phyloP scores from a whole-genome alignment of 2,113 vertebrate species.

The Dunckerocampus dactyliophorus region DNA sequence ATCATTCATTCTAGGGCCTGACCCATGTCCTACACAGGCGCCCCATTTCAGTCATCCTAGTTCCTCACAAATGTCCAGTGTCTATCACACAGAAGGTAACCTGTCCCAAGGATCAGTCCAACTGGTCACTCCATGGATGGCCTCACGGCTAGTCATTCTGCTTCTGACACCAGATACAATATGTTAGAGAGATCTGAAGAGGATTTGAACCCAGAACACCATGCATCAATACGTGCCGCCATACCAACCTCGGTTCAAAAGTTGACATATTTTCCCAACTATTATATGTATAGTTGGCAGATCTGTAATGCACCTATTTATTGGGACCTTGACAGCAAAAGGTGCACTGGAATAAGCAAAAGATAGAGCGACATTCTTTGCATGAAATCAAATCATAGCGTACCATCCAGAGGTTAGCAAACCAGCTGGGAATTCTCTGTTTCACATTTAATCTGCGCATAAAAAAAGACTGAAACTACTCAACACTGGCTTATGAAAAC shows the following conservation, averaged over 20 bases:
- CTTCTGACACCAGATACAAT: no score
- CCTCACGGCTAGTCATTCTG: no score
- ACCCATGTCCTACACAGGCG: no score
- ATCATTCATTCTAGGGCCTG: no score
- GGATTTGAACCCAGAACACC: no score
- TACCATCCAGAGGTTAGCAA: not conserved
- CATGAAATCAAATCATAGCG: slow-evolving; percentile 2
- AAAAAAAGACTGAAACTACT: not conserved
- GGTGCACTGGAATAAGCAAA: slow-evolving; percentile 1
- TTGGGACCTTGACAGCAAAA: not conserved
- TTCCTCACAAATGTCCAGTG: no score
- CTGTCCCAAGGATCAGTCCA: not conserved
- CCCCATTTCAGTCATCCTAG: no score
- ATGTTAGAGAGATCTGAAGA: no score
- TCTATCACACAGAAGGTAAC: not conserved
- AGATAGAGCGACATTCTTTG: slow-evolving; percentile 6
- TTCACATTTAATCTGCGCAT: not conserved
- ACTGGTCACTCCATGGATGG: not conserved
- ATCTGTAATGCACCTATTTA: slow-evolving; percentile 6
- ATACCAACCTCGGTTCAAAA: slow-evolving; percentile 5
- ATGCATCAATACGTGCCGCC: not conserved
- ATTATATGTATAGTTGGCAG: not conserved
- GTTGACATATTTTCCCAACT: not conserved
- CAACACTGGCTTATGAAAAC: not conserved
- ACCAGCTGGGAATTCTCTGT: not conserved